These are phyloP conservation scores for Empidonax alnorum DNA, from an alignment of 2,113 vertebrate species.

Conservation along the genomic window DNA sequence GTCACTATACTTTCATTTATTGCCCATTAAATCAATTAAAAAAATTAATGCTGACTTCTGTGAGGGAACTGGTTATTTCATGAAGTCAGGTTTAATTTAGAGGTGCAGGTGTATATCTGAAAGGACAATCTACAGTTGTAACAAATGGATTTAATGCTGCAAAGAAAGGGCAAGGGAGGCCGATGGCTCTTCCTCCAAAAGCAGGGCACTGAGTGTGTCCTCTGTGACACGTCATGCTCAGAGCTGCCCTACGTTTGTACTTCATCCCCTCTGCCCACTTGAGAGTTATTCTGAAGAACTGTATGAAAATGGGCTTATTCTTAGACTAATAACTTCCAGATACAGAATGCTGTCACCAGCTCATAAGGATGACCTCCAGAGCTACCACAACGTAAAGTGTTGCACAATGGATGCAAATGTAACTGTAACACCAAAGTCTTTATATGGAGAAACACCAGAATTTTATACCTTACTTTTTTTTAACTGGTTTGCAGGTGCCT, in stretches of 20 bases:
- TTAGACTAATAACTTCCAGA: neutral
- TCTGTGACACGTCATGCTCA: neutral
- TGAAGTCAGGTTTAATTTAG: neutral
- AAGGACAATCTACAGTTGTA: neutral
- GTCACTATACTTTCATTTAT: neutral
- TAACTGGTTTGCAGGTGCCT: neutral
- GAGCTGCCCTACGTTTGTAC: neutral
- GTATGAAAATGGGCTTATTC: neutral
- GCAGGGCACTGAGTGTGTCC: neutral
- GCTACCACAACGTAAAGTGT: rapidly evolving
- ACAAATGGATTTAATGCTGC: neutral
- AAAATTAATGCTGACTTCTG: neutral
- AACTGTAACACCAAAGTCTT: neutral
- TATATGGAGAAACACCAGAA: neutral
- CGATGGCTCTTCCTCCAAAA: neutral
- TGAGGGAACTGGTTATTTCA: neutral
- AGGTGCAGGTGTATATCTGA: neutral
- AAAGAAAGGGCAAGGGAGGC: neutral
- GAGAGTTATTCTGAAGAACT: neutral
- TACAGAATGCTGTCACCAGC: neutral
- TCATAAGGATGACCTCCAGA: neutral
- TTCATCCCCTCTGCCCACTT: neutral
- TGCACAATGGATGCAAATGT: neutral
- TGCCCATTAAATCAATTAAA: neutral
- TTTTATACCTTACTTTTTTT: neutral